Evolutionary conservation across 1,140 invertebrate species (phyloP), one percentile per base, ranked within the genome.

Genomic region (Ericerus pela): DNA sequence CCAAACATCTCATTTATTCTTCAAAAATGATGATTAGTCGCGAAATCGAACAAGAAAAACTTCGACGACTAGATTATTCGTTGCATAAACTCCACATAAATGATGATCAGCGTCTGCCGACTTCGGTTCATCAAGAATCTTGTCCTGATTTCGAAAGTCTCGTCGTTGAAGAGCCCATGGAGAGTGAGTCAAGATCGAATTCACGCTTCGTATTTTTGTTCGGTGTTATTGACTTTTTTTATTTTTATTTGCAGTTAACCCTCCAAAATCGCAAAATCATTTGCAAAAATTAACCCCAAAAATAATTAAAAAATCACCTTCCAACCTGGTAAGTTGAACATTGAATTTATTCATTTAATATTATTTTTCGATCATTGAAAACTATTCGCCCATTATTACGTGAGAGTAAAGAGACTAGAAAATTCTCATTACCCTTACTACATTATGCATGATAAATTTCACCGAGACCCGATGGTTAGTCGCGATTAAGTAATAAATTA

Each of bases 21-120:
- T 58, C 30, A 10, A 85, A 84, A 62, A 88, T 90, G 65, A 68
- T 89, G 31, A 75, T 91, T 26, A 76, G 82, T 29, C 75, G 80
- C 60, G 85, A 90, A 72, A 76, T 88, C 60, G 82, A 85, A 62
- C 63, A 78, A 27, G 81, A 82, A 65, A 80, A 80, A 62, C 76
- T 88, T 62, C 73, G 79, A 56, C 70, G 77, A 51, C 18, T 47
- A 22, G 41, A 47, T 24, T 24, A 18, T 20, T 47, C 41, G 14
- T 22, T 47, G 26, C 14, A 10, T 2, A 47, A 47, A 22, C 22
- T 24, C 14, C 4, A 38, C 4, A 38, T 18, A n/a, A n/a, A n/a
- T n/a, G n/a, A n/a, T n/a, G n/a, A n/a, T n/a, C n/a, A n/a, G n/a
- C n/a, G n/a, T n/a, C n/a, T n/a, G n/a, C n/a, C n/a, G 5, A 22